Percentiles rank a stretch among this genome's conserved stretches.
Evolutionary conservation across 2,797 vertebrate species (phyloP).

Genomic region (Sebastes variabilis): DNA sequence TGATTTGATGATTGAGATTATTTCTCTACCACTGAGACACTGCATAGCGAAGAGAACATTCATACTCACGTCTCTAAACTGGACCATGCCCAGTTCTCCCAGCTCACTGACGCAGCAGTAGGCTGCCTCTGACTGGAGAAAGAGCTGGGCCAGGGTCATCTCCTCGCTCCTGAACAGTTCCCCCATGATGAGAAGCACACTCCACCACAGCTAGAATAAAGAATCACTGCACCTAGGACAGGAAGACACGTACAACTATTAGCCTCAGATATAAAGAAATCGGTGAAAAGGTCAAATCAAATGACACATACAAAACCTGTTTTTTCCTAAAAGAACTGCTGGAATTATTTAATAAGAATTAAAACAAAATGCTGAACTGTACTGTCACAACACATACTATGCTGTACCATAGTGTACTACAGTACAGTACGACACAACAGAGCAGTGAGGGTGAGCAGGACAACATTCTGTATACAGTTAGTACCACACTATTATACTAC

Average conservation of each 20-base stretch:
- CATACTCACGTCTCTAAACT: conserved; percentile 94
- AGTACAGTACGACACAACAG: neutral
- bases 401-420: neutral
- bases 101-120: conserved; percentile 98
- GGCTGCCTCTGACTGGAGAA: conserved; percentile 95
- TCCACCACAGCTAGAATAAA: conserved; percentile 1
- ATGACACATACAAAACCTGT: too few relatives aligned
- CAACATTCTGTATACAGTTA: neutral
- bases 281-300: neutral
- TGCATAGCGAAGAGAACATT: neutral
- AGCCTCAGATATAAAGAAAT: neutral
- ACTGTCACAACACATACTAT: neutral
- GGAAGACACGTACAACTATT: neutral
- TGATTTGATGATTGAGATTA: too few relatives aligned
- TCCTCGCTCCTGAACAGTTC: conserved; percentile 96
- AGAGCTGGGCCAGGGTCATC: conserved; percentile 97
- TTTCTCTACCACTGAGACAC: neutral
- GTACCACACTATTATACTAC: neutral
- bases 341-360: neutral
- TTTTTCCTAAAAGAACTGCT: neutral
- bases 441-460: neutral
- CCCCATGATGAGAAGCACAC: conserved; percentile 84
- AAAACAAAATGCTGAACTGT: neutral
- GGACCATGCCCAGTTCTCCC: conserved; percentile 97
- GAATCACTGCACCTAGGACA: neutral